Evolutionary conservation across 2,113 vertebrate species (phyloP).

Genomic region (Neotoma lepida): DNA sequence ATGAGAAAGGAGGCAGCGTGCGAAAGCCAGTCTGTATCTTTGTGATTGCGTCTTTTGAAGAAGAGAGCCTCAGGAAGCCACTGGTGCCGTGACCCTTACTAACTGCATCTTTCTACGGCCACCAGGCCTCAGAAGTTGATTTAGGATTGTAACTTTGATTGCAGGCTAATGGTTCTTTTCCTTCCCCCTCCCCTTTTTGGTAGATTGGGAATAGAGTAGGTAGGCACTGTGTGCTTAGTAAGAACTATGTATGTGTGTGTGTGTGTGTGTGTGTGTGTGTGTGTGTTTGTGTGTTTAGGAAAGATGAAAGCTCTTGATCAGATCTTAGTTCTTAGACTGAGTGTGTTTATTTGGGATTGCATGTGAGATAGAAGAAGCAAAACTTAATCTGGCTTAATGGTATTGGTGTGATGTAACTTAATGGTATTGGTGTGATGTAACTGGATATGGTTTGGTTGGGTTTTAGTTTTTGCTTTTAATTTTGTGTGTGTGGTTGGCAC

Average conservation of each 20-base stretch:
- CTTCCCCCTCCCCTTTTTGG: accelerated
- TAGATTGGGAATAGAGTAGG: slow-evolving; percentile 32
- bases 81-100: background rate
- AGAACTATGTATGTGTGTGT: background rate
- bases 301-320: background rate
- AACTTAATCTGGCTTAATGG: background rate
- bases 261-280: background rate
- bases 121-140: background rate
- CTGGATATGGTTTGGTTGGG: background rate
- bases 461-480: background rate
- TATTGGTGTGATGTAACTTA: background rate
- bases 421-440: background rate
- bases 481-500: background rate
- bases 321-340: slow-evolving; percentile 10
- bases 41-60: background rate
- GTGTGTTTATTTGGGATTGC: slow-evolving; percentile 26
- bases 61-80: background rate
- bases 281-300: background rate
- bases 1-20: background rate
- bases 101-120: background rate
- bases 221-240: background rate
- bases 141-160: slow-evolving; percentile 9
- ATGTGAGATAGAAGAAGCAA: background rate
- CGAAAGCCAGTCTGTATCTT: background rate
- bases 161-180: slow-evolving; percentile 21